Conservation (phyloP, 2,113 vertebrate species). For the Gallinago paraguaiae region DNA sequence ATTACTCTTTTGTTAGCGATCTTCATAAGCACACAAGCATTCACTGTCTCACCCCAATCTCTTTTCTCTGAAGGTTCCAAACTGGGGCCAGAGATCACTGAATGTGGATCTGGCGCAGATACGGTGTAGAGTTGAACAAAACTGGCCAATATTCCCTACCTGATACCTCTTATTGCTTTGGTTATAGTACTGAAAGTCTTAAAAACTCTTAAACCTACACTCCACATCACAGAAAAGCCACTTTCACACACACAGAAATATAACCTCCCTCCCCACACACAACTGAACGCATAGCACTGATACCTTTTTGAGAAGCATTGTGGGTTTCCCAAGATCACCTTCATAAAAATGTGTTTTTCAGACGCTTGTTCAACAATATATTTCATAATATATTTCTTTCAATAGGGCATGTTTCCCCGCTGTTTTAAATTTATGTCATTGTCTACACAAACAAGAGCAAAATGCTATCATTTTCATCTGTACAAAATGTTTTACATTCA, state of each 20-base stretch:
- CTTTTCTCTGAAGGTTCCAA: constrained; percentile 19
- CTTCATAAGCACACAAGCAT: constrained; percentile 78
- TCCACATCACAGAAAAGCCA: constrained; percentile 42
- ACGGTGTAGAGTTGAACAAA: constrained; percentile 63
- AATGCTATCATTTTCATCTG: not conserved
- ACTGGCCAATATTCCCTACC: constrained; percentile 80
- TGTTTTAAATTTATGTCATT: constrained; percentile 27
- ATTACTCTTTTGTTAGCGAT: constrained; percentile 77
- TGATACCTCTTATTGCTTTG: constrained; percentile 77
- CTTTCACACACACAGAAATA: constrained; percentile 6
- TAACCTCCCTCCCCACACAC: not conserved
- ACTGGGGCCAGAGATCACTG: constrained; percentile 9
- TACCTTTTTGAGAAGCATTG: constrained; percentile 32
- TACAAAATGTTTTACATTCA: constrained; percentile 12
- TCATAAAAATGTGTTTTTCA: constrained; percentile 35
- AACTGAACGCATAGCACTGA: not conserved
- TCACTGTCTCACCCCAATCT: constrained; percentile 23
- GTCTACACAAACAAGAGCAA: constrained; percentile 27
- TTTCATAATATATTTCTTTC: not conserved
- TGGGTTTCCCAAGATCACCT: not conserved
- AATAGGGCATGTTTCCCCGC: not conserved
- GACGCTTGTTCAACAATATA: not conserved
- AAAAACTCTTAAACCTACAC: constrained; percentile 47
- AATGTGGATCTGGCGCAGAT: constrained; percentile 21
- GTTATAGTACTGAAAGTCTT: constrained; percentile 75